Percentiles rank a stretch among this genome's conserved stretches.
Conservation (phyloP, 2,888 invertebrate species). For the Microplitis manilae region DNA sequence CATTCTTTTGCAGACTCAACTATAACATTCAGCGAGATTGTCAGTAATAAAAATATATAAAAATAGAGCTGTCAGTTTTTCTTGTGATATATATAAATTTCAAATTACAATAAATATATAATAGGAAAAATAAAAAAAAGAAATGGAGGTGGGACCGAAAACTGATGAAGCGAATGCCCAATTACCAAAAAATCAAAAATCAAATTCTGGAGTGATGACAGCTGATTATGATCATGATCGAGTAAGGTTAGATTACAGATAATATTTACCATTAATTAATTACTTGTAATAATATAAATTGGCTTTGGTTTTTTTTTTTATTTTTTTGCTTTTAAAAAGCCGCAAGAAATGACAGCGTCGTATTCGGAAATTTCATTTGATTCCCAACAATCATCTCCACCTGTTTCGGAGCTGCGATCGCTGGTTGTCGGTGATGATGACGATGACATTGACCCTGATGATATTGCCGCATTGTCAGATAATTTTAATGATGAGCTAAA, state of each 20-base stretch:
- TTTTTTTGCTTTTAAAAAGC: constrained; percentile 52
- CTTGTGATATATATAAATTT: not conserved
- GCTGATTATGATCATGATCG: constrained; percentile 65
- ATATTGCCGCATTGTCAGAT: not conserved
- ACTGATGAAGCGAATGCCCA: constrained; percentile 43
- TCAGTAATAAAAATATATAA: not conserved
- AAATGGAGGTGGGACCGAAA: constrained; percentile 19
- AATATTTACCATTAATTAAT: not conserved
- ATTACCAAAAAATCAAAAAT: constrained; percentile 35
- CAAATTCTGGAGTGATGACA: constrained; percentile 46
- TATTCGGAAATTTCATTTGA: constrained; percentile 86
- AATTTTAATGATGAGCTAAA: constrained; percentile 17
- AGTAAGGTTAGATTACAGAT: constrained; percentile 62
- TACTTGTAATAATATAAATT: not conserved
- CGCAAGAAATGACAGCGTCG: constrained; percentile 81
- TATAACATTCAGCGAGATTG: not conserved
- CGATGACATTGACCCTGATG: constrained; percentile 61
- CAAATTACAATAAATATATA: not conserved
- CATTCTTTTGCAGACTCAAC: no score
- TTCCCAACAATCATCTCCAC: constrained; percentile 76
- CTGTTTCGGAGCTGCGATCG: constrained; percentile 64
- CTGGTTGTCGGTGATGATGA: constrained; percentile 66
- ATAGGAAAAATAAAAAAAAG: not conserved
- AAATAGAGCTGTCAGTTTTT: constrained; percentile 21
- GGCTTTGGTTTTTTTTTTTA: constrained; percentile 17